A percentile compares a stretch with the other conserved stretches of the same genome.
Conservation (phyloP, 2,888 invertebrate genomes). For the Sarcophaga subvicina region DNA sequence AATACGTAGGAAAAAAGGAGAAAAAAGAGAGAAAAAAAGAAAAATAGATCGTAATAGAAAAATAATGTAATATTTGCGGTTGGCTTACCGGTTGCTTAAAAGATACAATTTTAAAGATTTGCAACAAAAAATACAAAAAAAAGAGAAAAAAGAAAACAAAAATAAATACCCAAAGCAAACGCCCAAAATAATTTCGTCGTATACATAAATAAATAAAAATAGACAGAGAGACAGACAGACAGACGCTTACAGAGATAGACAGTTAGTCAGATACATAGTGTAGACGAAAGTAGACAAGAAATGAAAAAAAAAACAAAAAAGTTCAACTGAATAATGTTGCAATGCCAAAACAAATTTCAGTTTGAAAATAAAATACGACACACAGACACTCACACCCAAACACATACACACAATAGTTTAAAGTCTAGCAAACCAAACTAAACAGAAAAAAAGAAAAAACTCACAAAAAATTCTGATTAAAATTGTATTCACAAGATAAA, state of each 20-base stretch:
- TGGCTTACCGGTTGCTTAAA: slow-evolving; percentile 31
- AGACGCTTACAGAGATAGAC: neutral
- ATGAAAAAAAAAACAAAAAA: slow-evolving; percentile 21
- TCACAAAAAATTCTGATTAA: neutral
- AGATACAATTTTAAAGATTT: slow-evolving; percentile 44
- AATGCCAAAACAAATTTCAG: slow-evolving; percentile 57
- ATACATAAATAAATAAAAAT: no score
- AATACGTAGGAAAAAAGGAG: no score
- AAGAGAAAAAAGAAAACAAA: neutral
- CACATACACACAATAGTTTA: slow-evolving; percentile 25
- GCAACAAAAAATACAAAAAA: neutral
- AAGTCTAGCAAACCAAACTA: slow-evolving; percentile 25
- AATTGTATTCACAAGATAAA: neutral
- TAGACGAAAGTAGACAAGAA: slow-evolving; percentile 24
- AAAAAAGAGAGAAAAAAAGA: neutral
- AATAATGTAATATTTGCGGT: slow-evolving; percentile 24
- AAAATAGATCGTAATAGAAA: slow-evolving; percentile 6
- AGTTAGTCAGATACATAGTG: neutral
- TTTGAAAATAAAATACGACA: slow-evolving; percentile 47
- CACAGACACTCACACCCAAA: neutral
- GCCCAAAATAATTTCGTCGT: slow-evolving; percentile 52
- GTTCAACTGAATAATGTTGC: slow-evolving; percentile 54
- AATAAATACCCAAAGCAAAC: slow-evolving; percentile 29
- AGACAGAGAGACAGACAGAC: neutral
- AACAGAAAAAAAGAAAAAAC: slow-evolving; percentile 6